Evolutionary conservation across 2,888 invertebrate genomes (phyloP), one percentile per base, ranked within the genome.

Genomic region (Tridacna gigas): DNA sequence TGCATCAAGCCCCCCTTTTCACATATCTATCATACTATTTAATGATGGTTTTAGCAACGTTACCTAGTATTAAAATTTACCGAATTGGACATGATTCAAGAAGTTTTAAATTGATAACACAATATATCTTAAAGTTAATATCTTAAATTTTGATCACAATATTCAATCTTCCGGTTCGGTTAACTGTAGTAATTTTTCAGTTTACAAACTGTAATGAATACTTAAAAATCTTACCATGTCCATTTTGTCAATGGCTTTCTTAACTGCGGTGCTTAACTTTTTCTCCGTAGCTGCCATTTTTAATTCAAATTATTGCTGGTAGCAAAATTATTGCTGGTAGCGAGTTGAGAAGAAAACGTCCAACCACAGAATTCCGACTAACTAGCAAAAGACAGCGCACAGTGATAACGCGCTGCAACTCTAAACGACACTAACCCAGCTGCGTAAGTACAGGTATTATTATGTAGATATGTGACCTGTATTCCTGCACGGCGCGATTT

Each of bases 221-320:
- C 37, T 37, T 37, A 37, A 37, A n/a, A 37, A 37, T 56, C 67
- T 67, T n/a, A 71, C 71, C 71, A 26, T n/a, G 26, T 71, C 71
- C 71, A 71, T 71, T 71, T 47, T 71, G 51, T 71, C 71, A 22
- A 71, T 48, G 12, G 71, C 71, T 47, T 71, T 71, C 51, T 47
- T 71, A 25, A 71, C 71, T 15, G 71, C 9, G 22, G 71, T 26
- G 51, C 71, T 71, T n/a, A 71, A 71, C 22, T 71, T 71, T 51
- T 71, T 71, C 51, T 71, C 71, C 25, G 71, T 22, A 0, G 15
- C 26, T n/a, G 51, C 71, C 71, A 71, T 71, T 22, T 25, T 71
- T 22, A 56, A 56, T 37, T 37, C 3, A 37, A 37, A 37, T 37
- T 37, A 37, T 37, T 37, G 37, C 37, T 37, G 37, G 37, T 37